phyloP scores from a whole-genome alignment of 2,113 vertebrate species.

The Catharus bicknelli region DNA sequence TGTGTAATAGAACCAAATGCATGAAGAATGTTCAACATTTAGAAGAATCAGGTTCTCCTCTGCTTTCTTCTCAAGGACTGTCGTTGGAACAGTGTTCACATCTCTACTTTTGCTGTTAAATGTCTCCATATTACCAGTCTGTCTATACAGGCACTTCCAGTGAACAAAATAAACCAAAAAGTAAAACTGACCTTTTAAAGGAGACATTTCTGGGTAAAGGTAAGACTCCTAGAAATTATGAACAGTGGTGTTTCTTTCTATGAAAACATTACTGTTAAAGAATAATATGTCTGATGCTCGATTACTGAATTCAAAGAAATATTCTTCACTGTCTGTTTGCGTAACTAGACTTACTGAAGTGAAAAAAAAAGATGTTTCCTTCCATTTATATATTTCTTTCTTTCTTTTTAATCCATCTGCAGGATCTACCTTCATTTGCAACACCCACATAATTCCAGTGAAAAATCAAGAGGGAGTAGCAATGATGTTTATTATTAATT shows the following conservation, averaged over 20 bases:
- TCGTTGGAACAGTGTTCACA: background rate
- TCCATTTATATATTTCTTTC: background rate
- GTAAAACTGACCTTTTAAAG: background rate
- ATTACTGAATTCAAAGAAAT: background rate
- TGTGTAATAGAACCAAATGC: conserved; percentile 30
- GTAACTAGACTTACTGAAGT: background rate
- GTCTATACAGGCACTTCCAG: background rate
- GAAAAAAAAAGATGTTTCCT: background rate
- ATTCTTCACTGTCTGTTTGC: background rate
- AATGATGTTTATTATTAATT: conserved; percentile 99
- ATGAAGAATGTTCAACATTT: conserved; percentile 35
- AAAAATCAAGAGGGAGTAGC: conserved; percentile 97
- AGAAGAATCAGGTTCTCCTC: conserved; percentile 9
- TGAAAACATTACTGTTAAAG: background rate
- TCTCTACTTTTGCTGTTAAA: conserved; percentile 17
- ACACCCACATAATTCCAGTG: conserved; percentile 94
- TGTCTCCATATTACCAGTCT: background rate
- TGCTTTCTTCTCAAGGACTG: background rate
- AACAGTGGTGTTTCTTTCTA: background rate
- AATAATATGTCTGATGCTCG: background rate
- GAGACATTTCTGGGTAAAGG: background rate
- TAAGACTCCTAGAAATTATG: background rate
- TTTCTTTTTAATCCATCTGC: background rate
- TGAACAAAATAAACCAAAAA: background rate
- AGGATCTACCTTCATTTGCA: conserved; percentile 96